Evolutionary conservation across 2,113 vertebrate genomes (phyloP).

Genomic region (Dromaius novaehollandiae): DNA sequence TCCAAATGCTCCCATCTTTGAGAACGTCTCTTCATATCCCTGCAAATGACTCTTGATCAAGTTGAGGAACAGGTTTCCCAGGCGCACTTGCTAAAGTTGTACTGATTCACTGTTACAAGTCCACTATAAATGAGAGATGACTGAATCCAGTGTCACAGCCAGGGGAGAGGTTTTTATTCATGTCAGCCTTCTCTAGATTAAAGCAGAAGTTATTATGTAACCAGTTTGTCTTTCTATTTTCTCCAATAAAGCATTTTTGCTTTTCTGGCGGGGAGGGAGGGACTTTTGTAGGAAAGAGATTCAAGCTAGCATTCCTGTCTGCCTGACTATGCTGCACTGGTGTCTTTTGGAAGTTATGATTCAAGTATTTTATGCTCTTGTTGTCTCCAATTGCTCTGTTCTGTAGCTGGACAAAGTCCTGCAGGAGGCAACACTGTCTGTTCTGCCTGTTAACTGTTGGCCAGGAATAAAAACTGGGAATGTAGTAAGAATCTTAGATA

Average conservation of each 20-base stretch:
- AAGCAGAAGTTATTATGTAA: too few relatives aligned
- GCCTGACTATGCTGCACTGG: not conserved
- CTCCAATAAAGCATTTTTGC: too few relatives aligned
- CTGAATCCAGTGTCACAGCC: too few relatives aligned
- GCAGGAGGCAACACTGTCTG: accelerated
- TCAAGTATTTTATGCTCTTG: not conserved
- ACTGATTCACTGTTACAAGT: too few relatives aligned
- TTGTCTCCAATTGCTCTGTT: not conserved
- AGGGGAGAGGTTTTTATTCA: too few relatives aligned
- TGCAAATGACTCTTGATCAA: not conserved
- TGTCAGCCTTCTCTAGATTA: too few relatives aligned
- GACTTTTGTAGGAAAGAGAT: not conserved
- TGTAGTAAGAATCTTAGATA: not conserved
- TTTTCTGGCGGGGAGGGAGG: too few relatives aligned
- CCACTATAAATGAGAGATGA: too few relatives aligned
- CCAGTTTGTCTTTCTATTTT: too few relatives aligned
- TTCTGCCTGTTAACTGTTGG: not conserved
- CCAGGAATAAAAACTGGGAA: not conserved
- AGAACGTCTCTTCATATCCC: not conserved
- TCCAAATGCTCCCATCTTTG: not conserved
- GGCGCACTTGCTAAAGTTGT: not conserved
- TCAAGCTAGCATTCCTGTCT: not conserved
- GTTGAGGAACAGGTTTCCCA: not conserved
- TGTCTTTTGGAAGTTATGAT: not conserved
- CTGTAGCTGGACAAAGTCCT: not conserved